These are phyloP conservation scores for Drosophila parabipectinata DNA, from an alignment of 1,140 invertebrate species.

Conservation along the genomic window DNA sequence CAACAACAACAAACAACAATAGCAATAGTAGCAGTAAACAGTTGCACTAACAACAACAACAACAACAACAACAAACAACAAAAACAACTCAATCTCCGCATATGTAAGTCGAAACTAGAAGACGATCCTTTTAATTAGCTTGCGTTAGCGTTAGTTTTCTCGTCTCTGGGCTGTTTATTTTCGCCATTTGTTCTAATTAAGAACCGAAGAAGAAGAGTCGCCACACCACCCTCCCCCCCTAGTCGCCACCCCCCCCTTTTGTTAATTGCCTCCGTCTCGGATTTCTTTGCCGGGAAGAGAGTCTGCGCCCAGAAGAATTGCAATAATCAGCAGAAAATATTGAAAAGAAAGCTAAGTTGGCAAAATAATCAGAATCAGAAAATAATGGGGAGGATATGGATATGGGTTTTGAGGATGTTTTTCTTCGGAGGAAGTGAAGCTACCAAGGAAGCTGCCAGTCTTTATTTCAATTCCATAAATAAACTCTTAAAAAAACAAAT, in stretches of 20 bases:
- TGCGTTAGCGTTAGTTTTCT: conserved; percentile 62
- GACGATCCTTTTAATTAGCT: conserved; percentile 73
- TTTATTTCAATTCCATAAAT: too few species aligned
- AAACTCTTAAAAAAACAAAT: too few species aligned
- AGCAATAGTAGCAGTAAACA: neutral
- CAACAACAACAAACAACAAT: conserved; percentile 6
- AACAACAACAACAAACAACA: conserved; percentile 35
- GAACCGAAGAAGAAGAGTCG: conserved; percentile 29
- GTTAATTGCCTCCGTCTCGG: conserved; percentile 48
- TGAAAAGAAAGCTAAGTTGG: conserved; percentile 1
- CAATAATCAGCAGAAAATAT: conserved; percentile 12
- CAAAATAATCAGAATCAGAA: conserved; percentile 3
- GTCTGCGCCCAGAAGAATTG: conserved; percentile 2
- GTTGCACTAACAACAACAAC: conserved; percentile 6
- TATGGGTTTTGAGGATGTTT: neutral
- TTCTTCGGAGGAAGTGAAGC: neutral
- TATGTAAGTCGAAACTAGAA: conserved; percentile 67
- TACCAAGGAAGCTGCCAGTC: too few species aligned
- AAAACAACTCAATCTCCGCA: conserved; percentile 62
- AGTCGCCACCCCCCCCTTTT: neutral
- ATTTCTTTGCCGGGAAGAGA: conserved; percentile 24
- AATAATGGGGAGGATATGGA: neutral
- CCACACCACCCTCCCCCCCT: neutral
- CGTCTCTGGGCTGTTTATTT: conserved; percentile 60
- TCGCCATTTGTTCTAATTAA: conserved; percentile 74